A percentile compares a stretch with the other conserved stretches of the same genome.
Conservation (phyloP, 1,140 invertebrate species). For the Neotoxoptera formosana region DNA sequence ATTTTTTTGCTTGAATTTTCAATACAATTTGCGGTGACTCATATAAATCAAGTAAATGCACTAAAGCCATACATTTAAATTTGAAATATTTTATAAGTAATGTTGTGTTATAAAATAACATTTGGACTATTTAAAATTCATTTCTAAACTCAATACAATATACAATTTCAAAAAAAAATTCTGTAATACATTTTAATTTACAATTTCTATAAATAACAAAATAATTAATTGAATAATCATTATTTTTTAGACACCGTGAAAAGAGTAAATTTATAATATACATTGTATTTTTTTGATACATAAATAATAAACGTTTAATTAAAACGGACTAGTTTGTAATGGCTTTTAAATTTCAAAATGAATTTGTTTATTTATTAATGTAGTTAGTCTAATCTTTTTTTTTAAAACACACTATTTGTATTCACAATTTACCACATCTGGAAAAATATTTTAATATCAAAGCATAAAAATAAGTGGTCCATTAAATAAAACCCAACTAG, state of each 20-base stretch:
- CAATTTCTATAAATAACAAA: background rate
- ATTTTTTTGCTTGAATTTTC: background rate
- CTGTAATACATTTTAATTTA: background rate
- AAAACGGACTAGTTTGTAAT: background rate
- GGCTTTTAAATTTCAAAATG: background rate
- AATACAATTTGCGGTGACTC: background rate
- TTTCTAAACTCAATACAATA: background rate
- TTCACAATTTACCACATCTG: background rate
- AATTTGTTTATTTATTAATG: background rate
- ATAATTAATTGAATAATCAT: background rate
- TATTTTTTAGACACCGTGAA: background rate
- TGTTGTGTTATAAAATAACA: no score
- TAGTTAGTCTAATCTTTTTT: background rate
- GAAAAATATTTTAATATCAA: background rate
- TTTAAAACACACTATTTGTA: background rate
- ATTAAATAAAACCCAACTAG: background rate
- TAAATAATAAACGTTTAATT: background rate
- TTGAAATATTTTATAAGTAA: no score
- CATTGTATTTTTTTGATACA: no score
- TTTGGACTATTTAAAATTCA: background rate
- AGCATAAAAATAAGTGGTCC: background rate
- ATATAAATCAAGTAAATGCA: background rate
- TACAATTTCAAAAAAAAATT: background rate
- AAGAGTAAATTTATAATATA: no score
- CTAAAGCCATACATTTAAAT: background rate